Evolutionary conservation across 2,888 invertebrate species (phyloP), one percentile per base, ranked within the genome.

Genomic region (Noctua fimbriata): DNA sequence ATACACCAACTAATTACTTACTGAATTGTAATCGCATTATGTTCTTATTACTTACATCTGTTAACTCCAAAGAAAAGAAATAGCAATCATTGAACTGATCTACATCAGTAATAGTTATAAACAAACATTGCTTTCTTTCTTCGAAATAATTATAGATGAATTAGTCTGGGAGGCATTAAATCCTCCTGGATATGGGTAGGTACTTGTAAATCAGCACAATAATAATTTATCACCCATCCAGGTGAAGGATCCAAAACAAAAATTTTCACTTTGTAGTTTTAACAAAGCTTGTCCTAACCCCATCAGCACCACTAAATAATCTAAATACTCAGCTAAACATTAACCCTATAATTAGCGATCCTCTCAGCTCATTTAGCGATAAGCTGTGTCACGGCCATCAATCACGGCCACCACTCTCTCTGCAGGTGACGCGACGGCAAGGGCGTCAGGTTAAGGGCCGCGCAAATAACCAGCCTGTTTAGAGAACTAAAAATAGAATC

Each of bases 371-470:
- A 84, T 89, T 82, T 82, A 77, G 44, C 49, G 52, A 72, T 60
- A 60, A 44, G 60, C 73, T 12, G 28, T 65, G 88, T 83, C 88
- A 84, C 21, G 75, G 12, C 58, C 79, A 87, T 88, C 73, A 78
- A 82, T 88, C 86, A 88, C 36, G 24, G 18, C 21, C 10, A 24
- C 36, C 36, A n/a, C n/a, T 52, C 32, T 44, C 44, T 28, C 76
- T 87, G 89, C 73, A 55, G 78, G 73, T 76, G 88, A 76, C 73
- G 49, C 9, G 63, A 18, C 36, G 36, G 47, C 66, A 12, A 49
- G 14, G 63, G 44, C 49, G 60, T 16, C 4, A 18, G 49, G 67
- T 58, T 58, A 44, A n/a, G 9, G 10, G n/a, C 36, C 18, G 32
- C 28, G 16, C 1, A 63, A 44, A 69, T 69, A 32, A 69, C 18